Conservation (phyloP, 1,140 invertebrate genomes). For the Penaeus vannamei region DNA sequence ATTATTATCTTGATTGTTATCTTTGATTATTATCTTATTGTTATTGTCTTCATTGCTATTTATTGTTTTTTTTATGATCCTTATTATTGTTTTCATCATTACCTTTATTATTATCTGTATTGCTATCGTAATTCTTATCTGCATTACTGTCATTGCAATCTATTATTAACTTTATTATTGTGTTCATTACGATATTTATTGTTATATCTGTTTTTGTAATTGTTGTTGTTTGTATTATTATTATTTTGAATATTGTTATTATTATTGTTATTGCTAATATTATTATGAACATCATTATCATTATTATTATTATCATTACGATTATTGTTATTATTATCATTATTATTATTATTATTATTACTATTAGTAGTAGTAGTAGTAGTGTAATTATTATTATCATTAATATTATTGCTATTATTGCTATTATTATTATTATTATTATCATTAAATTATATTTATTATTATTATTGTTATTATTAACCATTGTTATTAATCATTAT, state of each 20-base stretch:
- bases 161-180: conserved; percentile 18
- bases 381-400: not conserved
- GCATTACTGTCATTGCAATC: not conserved
- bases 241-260: conserved; percentile 1
- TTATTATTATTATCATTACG: not conserved
- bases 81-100: not conserved
- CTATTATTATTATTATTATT: conserved; percentile 34
- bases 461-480: not conserved
- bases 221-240: not conserved
- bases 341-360: conserved; percentile 10
- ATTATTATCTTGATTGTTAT: too few relatives aligned
- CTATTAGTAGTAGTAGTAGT: not conserved
- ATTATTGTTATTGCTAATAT: conserved; percentile 2
- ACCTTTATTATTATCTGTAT: not conserved
- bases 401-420: conserved; percentile 2
- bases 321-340: not conserved
- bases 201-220: too few relatives aligned
- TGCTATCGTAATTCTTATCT: not conserved
- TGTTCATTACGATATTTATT: not conserved
- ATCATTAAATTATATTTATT: not conserved
- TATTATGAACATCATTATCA: not conserved
- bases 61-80: not conserved
- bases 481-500: not conserved
- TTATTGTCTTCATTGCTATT: too few relatives aligned
- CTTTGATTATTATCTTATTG: too few relatives aligned